phyloP scores from a whole-genome alignment of 2,113 vertebrate species.

The Orcinus orca region DNA sequence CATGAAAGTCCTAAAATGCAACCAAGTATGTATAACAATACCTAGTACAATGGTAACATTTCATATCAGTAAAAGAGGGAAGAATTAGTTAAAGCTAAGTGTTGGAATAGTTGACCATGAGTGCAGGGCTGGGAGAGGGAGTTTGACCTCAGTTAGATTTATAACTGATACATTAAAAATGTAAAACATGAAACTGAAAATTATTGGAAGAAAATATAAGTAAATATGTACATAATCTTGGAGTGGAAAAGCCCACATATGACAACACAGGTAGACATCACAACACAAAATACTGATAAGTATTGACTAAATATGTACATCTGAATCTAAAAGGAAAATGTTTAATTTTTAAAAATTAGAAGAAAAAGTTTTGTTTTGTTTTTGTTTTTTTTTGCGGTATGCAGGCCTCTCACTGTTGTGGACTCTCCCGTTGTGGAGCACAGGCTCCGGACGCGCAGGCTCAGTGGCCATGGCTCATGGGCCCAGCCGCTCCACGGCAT shows the following conservation, averaged over 20 bases:
- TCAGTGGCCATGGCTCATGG: no score
- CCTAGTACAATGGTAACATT: background rate
- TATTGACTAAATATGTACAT: background rate
- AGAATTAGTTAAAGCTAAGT: background rate
- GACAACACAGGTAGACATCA: background rate
- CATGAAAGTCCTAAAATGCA: background rate
- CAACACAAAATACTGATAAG: background rate
- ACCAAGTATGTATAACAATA: background rate
- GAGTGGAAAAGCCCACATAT: background rate
- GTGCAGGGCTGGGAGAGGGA: background rate
- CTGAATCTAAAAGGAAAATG: background rate
- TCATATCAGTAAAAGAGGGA: background rate
- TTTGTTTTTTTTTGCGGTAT: no score
- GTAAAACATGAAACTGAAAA: background rate
- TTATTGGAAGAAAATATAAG: background rate
- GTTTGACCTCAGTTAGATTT: background rate
- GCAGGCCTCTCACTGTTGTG: no score
- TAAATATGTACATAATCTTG: background rate
- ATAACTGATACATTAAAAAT: background rate
- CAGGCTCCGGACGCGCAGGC: no score
- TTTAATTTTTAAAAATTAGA: background rate
- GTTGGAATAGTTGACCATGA: background rate
- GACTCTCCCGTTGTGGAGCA: no score
- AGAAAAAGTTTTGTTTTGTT: background rate
- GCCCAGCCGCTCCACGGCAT: no score